Evolutionary conservation across 2,797 vertebrate genomes (phyloP), one percentile per base, ranked within the genome.

Genomic region (Antennarius maculatus): DNA sequence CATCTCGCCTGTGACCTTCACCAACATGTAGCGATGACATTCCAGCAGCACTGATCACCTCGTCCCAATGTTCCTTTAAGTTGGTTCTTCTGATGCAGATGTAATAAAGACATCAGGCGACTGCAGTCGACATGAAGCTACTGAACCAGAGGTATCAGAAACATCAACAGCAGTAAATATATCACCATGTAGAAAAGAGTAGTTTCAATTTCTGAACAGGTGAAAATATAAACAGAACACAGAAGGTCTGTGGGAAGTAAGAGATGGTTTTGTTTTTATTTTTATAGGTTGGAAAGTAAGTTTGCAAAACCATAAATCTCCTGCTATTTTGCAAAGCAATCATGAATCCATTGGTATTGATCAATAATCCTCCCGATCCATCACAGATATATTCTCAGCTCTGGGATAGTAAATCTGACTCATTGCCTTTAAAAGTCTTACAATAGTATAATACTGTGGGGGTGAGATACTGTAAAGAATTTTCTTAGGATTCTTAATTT

Each of bases 351-450:
- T 58, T 75, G 74, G 71, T 69, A 72, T 57, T 62, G 78, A 85
- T 85, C 76, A 79, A 69, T 84, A 84, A 79, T 79, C 72, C 66
- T 31, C 58, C 69, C 73, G 49, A 75, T 86, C 63, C 66, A 82
- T 85, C 64, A 66, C 58, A 69, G 63, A 79, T 73, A 69, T 69
- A 69, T 65, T 74, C 61, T 73, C 74, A 80, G 61, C 74, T 74
- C 45, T 66, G 74, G 61, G 71, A 55, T 73, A 66, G 60, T 75
- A 74, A 76, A 82, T 82, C 51, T 71, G 56, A 86, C 46, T 64
- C 56, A 69, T 58, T 68, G 74, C 62, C 54, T 62, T 64, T 76
- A 48, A 68, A 74, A 81, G 50, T 59, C 63, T 54, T 41, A 34
- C 42, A 67, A 66, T 76, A 49, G 28, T 52, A 55, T 34, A 11